These are phyloP conservation scores for Cynopterus brachyotis DNA, from an alignment of 2,113 vertebrate species.

Conservation along the genomic window DNA sequence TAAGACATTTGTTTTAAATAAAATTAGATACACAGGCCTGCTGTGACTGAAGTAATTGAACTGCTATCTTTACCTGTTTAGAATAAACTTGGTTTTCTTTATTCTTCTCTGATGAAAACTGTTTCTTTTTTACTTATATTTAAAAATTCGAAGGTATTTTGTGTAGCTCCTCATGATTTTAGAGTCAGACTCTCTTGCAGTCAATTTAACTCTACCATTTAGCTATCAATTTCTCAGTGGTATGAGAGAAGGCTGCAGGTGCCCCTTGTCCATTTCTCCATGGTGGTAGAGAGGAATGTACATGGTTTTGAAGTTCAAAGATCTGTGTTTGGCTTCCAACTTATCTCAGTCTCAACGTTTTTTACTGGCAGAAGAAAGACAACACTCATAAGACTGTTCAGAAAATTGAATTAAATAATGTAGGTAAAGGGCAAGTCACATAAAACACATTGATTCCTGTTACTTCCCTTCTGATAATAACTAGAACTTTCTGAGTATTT, in stretches of 20 bases:
- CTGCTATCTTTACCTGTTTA: background rate
- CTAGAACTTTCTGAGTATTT: background rate
- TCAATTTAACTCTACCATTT: background rate
- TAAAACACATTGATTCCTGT: background rate
- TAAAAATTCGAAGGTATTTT: background rate
- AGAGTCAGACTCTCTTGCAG: background rate
- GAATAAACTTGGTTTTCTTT: background rate
- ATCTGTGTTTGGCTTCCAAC: background rate
- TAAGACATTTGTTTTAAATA: background rate
- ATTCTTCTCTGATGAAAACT: background rate
- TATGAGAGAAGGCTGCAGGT: background rate
- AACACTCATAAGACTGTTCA: background rate
- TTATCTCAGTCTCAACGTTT: background rate
- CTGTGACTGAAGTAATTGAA: background rate
- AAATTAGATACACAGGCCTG: background rate
- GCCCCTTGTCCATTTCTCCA: background rate
- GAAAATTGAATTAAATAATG: background rate
- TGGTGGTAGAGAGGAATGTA: background rate
- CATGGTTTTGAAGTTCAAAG: background rate
- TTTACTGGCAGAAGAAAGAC: background rate
- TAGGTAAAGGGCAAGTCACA: background rate
- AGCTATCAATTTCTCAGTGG: background rate
- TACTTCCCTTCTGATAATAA: background rate
- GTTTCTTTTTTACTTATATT: background rate
- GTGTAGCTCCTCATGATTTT: background rate